Conservation (phyloP, 2,888 invertebrate species). For the Cephus spinipes region DNA sequence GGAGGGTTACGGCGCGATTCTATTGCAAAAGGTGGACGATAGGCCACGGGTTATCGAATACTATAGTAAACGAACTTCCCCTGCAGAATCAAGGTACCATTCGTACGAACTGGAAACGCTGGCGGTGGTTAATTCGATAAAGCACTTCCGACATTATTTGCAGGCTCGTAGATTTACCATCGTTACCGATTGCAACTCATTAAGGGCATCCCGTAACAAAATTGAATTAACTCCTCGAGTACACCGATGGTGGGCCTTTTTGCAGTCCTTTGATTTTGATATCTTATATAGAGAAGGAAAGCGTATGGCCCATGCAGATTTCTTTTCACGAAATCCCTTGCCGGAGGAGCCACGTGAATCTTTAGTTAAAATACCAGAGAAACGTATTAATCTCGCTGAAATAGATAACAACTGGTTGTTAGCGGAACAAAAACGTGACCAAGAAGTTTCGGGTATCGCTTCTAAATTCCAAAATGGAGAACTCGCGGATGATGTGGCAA, state of each 20-base stretch:
- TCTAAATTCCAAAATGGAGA: constrained; percentile 18
- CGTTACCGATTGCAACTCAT: constrained; percentile 47
- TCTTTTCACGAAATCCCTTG: constrained; percentile 24
- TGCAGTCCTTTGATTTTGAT: constrained; percentile 32
- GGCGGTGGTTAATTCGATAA: no score
- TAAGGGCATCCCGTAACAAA: constrained; percentile 38
- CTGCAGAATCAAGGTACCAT: constrained; percentile 15
- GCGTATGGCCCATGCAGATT: constrained; percentile 31
- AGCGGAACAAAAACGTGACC: constrained; percentile 29
- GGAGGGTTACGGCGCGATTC: constrained; percentile 10
- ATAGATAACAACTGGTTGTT: constrained; percentile 26
- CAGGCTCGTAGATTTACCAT: constrained; percentile 38
- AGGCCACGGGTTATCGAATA: background rate
- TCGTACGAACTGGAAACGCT: constrained; percentile 30
- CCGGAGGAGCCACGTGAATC: background rate
- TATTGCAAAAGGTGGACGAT: constrained; percentile 10
- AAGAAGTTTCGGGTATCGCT: constrained; percentile 17
- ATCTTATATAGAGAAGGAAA: constrained; percentile 27
- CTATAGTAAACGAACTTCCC: constrained; percentile 8
- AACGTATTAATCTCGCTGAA: constrained; percentile 11
- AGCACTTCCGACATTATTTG: constrained; percentile 32
- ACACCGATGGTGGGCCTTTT: constrained; percentile 43
- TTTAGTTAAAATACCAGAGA: background rate
- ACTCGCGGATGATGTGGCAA: constrained; percentile 12
- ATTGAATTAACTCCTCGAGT: constrained; percentile 41